Base-by-base conservation (phyloP, 2,888 invertebrate species). In the Tupiocoris notatus region DNA sequence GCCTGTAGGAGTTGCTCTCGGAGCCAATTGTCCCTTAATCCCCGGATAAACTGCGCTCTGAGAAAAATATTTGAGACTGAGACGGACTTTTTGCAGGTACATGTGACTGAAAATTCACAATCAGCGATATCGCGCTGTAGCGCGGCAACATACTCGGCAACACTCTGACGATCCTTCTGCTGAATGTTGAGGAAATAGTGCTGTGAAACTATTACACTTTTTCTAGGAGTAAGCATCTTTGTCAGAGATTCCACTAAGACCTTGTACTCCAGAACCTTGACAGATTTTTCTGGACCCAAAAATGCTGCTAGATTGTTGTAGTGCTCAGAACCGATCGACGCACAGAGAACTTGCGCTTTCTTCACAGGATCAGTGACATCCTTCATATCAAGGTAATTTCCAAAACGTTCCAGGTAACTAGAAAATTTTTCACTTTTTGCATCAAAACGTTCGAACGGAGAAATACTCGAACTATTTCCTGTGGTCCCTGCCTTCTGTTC, bases 261-360 rank as follows among this genome's bases (percentile, higher is more conserved):
- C 18, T 63, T 62, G 24, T 71, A 68, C 1, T 17, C 1, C 20
- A 79, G 61, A 20, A 23, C 56, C 21, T 77, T 77, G 6, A 78
- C 61, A 57, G 64, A 59, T 21, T 65, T 76, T 24, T 59, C 64
- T 16, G 77, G 75, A 25, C 75, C 75, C 61, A 77, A 56, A 58
- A 66, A 61, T 1, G 77, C 77, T 2, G 77, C 64, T 24, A 78
- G 61, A 22, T 67, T 76, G 57, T 79, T 79, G 23, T 79, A 79
- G 54, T 79, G 79, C 7, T n/a, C 62, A 2, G 66, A 20, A 3
- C 79, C 79, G 1, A 79, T 67, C n/a, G 79, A 79, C 18, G 61
- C 39, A 54, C 67, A 58, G 16, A 76, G 68, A 16, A 78, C 20
- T 58, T 78, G 78, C 24, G 76, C 77, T 56, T 74, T 76, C 54